A percentile compares a stretch with the other conserved stretches of the same genome.
Evolutionary conservation across 2,797 vertebrate genomes (phyloP).

Genomic region (Psittacula echo): DNA sequence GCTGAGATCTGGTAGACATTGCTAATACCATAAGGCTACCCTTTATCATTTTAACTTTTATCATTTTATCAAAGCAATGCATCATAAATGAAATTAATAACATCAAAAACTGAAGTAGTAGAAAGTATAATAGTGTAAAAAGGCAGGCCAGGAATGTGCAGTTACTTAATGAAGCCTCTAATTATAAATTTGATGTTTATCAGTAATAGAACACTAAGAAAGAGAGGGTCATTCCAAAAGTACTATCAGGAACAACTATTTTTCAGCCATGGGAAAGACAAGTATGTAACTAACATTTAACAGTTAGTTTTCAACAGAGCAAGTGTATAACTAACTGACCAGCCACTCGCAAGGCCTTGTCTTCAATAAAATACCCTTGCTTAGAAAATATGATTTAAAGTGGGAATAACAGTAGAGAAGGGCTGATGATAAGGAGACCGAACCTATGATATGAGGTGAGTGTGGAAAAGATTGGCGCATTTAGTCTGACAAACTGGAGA

Average conservation of each 20-base stretch:
- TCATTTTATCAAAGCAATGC: constrained; percentile 19
- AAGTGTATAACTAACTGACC: neutral
- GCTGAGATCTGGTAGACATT: neutral
- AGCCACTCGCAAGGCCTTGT: neutral
- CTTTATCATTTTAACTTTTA: constrained; percentile 19
- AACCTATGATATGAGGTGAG: neutral
- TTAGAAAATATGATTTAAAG: neutral
- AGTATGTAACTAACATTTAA: neutral
- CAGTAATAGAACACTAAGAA: neutral
- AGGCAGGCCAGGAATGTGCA: neutral
- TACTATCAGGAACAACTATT: neutral
- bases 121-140: neutral
- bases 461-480: neutral
- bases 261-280: neutral
- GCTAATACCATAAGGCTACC: neutral
- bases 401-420: neutral
- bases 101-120: neutral
- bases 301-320: neutral
- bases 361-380: neutral
- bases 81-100: neutral
- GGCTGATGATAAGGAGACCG: neutral
- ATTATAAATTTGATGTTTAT: neutral
- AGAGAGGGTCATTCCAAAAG: neutral
- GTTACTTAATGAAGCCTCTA: neutral
- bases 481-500: neutral